Evolutionary conservation across 2,888 invertebrate species (phyloP).

Genomic region (Drosophila lutescens): DNA sequence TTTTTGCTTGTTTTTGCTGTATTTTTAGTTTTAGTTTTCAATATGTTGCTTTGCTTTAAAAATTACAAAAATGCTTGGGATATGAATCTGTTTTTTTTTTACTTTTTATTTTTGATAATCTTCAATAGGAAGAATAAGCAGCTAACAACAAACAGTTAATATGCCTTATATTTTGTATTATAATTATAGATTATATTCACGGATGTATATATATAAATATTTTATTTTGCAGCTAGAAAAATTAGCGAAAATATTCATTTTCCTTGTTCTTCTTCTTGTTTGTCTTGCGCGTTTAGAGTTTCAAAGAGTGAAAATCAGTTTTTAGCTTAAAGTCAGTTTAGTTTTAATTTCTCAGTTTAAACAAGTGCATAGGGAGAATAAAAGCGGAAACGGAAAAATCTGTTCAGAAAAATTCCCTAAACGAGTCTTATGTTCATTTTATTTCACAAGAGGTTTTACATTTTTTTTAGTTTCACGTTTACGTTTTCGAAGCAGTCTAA

Average conservation of each 20-base stretch:
- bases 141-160: constrained; percentile 77
- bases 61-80: constrained; percentile 54
- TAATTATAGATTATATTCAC: constrained; percentile 50
- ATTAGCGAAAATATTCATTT: constrained; percentile 50
- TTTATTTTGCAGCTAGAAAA: constrained; percentile 56
- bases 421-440: constrained; percentile 80
- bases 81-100: constrained; percentile 26
- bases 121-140: constrained; percentile 79
- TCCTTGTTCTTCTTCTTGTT: constrained; percentile 35
- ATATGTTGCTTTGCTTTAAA: constrained; percentile 42
- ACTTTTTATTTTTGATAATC: constrained; percentile 50
- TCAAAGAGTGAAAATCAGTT: constrained; percentile 28
- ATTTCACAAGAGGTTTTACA: constrained; percentile 47
- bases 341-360: constrained; percentile 34
- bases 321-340: constrained; percentile 30
- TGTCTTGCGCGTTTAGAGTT: constrained; percentile 58
- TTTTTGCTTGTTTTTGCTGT: constrained; percentile 66
- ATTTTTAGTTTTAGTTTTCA: constrained; percentile 44
- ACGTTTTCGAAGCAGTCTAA: constrained; percentile 81
- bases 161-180: constrained; percentile 47
- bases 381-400: constrained; percentile 44
- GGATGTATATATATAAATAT: constrained; percentile 52
- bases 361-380: constrained; percentile 37
- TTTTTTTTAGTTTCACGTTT: constrained; percentile 62
- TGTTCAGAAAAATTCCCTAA: constrained; percentile 82